Base-by-base conservation (phyloP, 2,888 invertebrate species). In the Polydrusus cervinus region DNA sequence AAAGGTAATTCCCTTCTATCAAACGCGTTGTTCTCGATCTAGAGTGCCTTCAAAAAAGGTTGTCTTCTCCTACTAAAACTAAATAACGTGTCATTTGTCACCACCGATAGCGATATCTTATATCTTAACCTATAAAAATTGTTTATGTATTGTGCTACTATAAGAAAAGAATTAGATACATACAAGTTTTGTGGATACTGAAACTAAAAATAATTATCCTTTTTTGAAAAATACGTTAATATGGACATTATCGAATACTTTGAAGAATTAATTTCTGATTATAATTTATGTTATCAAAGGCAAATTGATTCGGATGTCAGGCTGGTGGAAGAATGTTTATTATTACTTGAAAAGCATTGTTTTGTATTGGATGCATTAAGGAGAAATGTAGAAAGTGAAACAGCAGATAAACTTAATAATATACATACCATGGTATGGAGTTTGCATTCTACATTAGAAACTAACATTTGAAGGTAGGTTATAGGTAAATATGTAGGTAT, bases 381-480 rank as follows among this genome's bases (percentile, higher is more conserved):
- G 45, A 45, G n/a, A 45, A 45, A 45, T 45, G 45, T 45, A 45
- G 45, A 45, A 45, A 45, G 45, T n/a, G 45, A 45, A 45, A 45
- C 45, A 45, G 45, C 45, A n/a, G 45, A 45, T 45, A 45, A 45
- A 45, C 45, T 45, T 45, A 45, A 45, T 45, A 45, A 45, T 45
- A 45, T 45, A 45, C 45, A 45, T 45, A 45, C 45, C 13, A 45
- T 45, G 45, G 45, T 45, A 45, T 45, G n/a, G 45, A n/a, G 45
- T 45, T 45, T 45, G 45, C n/a, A 45, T 45, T 45, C 45, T 45
- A 45, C 6, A 45, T 45, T 45, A 45, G 45, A 45, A 45, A 45
- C n/a, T 45, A 45, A n/a, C n/a, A 45, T 45, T n/a, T 45, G 45
- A 45, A 45, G 45, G 45, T 45, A 45, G 45, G 45, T 25, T 25